phyloP scores from a whole-genome alignment of 2,113 vertebrate species.

The Hippocampus comes region DNA sequence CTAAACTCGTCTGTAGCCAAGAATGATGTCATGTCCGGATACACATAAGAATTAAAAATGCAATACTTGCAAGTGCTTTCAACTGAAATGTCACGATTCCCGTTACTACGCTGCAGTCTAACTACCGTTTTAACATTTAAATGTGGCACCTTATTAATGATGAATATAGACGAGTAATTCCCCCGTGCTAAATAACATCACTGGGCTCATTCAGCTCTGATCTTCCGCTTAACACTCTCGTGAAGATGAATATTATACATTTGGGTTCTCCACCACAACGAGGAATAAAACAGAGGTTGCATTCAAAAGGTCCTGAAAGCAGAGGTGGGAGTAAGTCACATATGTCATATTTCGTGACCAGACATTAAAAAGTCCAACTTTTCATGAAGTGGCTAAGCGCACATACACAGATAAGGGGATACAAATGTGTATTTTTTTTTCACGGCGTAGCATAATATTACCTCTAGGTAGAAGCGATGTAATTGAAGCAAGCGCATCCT shows the following conservation, averaged over 20 bases:
- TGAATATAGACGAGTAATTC: slow-evolving; percentile 35
- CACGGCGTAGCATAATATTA: slow-evolving; percentile 12
- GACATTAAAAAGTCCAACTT: background rate
- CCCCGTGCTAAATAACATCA: slow-evolving; percentile 41
- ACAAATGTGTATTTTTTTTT: background rate
- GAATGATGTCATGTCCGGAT: background rate
- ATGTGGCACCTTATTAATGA: slow-evolving; percentile 28
- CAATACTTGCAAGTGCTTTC: background rate
- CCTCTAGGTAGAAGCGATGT: slow-evolving; percentile 31
- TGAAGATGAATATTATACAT: slow-evolving; percentile 20
- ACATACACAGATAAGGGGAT: background rate
- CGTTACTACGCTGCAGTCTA: slow-evolving; percentile 5
- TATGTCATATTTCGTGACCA: no score
- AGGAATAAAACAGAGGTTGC: background rate
- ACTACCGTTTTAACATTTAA: slow-evolving; percentile 28
- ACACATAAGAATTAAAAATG: background rate
- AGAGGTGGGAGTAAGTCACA: no score
- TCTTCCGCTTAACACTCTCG: slow-evolving; percentile 15
- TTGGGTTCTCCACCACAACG: slow-evolving; percentile 14
- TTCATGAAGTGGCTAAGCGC: background rate
- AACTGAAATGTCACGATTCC: background rate
- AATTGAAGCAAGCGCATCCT: slow-evolving; percentile 44
- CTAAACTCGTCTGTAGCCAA: background rate
- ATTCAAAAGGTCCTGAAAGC: no score
- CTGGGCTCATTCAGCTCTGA: slow-evolving; percentile 25